Evolutionary conservation across 2,113 vertebrate genomes (phyloP), one percentile per base, ranked within the genome.

Genomic region (Dromaius novaehollandiae): DNA sequence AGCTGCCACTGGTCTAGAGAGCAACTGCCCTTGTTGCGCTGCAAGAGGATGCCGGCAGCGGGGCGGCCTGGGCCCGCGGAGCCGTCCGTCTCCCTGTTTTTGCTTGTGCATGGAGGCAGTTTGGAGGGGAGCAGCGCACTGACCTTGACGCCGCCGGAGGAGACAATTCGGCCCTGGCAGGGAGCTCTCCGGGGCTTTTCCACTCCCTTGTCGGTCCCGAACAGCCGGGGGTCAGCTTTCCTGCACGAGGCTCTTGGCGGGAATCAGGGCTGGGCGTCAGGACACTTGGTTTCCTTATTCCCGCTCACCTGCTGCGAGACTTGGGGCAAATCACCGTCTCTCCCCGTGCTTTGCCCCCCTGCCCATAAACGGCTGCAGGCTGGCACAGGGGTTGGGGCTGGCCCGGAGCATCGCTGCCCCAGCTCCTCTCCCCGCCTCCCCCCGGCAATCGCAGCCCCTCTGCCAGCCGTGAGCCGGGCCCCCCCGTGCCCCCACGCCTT

Each of bases 141-240:
- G 44, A 16, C 44, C 44, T 46, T 16, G 15, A 16, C 44, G 17
- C 44, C 16, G 6, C 44, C 44, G 16, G 44, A 46, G 44, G 44
- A 46, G 44, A 16, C 16, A 46, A 16, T 16, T 46, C 44, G 16
- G 64, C 4, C 68, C 82, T 92, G 93, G 93, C 96, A 92, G 76
- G 85, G 61, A 80, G 2, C 25, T 75, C 82, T 15, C 32, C 68
- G 88, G 93, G 95, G 91, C 82, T 96, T 94, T 96, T 96, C 95
- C 96, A 90, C 50, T 85, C 61, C 68, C 55, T 30, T 36, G 13
- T 36, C 0, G 1, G 30, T 65, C 68, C 74, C 44, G 65, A 21
- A 51, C 82, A 2, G 1, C 85, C 12, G 5, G 42, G 86, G 55
- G 69, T 55, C 21, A 0, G 48, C 84, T 81, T 79, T 83, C 69